Percentiles rank a stretch among this genome's conserved stretches.
Conservation (phyloP, 2,797 vertebrate genomes). For the Tenualosa thibaudeaui region DNA sequence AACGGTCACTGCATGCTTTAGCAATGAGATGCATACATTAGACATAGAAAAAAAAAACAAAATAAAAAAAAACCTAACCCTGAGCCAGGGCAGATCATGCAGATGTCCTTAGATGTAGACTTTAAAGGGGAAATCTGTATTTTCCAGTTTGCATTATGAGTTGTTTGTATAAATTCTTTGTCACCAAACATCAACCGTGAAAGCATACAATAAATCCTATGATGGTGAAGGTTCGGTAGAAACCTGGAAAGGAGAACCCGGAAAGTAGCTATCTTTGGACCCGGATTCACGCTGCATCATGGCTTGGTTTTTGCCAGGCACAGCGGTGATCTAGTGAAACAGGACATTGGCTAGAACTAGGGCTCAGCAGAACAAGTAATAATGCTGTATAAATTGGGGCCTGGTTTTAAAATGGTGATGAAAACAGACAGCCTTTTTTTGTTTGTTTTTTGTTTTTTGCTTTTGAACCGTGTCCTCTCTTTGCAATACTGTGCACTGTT, state of each 20-base stretch:
- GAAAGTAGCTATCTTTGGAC: background rate
- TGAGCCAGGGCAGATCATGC: conserved; percentile 15
- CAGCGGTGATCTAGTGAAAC: background rate
- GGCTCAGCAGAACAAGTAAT: conserved; percentile 6
- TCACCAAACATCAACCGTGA: background rate
- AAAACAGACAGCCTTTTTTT: background rate
- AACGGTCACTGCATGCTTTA: conserved; percentile 25
- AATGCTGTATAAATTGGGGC: conserved; percentile 4
- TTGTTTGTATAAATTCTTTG: conserved; percentile 21
- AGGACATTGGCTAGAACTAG: background rate
- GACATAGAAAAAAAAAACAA: background rate
- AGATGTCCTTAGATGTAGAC: conserved; percentile 22
- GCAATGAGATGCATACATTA: conserved; percentile 24
- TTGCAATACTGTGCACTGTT: conserved; percentile 26
- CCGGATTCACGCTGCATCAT: background rate
- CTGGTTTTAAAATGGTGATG: background rate
- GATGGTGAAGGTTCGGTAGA: background rate
- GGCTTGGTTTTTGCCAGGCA: background rate
- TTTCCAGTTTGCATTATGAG: conserved; percentile 26
- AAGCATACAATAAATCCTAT: background rate
- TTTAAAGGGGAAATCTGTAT: conserved; percentile 16
- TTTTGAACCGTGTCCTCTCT: conserved; percentile 24
- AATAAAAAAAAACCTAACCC: background rate
- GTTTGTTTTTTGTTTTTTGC: background rate
- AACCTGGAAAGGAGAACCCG: background rate